These are phyloP conservation scores for Oppia nitens DNA, from an alignment of 1,140 invertebrate genomes.

Conservation along the genomic window DNA sequence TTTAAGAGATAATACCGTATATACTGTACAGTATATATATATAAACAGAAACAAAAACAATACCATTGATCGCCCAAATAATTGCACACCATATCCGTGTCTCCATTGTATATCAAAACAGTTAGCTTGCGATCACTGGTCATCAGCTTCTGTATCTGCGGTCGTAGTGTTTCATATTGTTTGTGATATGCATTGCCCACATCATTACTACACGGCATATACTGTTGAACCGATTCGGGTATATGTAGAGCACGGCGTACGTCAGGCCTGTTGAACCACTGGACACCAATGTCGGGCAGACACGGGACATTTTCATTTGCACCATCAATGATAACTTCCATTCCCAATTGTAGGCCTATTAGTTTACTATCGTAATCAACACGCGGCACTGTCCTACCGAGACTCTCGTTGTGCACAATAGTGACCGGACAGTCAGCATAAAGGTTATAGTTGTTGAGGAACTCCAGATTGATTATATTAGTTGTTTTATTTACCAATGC, in stretches of 20 bases:
- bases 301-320: slow-evolving; percentile 20
- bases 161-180: slow-evolving; percentile 25
- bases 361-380: neutral
- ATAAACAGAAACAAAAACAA: no score
- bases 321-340: neutral
- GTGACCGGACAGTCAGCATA: slow-evolving; percentile 28
- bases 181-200: slow-evolving; percentile 23
- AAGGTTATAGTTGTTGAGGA: slow-evolving; percentile 31
- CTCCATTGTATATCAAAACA: slow-evolving; percentile 38
- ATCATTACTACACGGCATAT: slow-evolving; percentile 1
- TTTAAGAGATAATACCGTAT: no score
- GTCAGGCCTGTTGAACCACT: slow-evolving; percentile 27
- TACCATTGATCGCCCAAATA: slow-evolving; percentile 37
- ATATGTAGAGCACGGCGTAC: slow-evolving; percentile 32
- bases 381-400: neutral
- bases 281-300: no score
- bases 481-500: neutral
- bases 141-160: slow-evolving; percentile 23
- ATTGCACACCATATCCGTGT: slow-evolving; percentile 40
- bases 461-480: slow-evolving; percentile 1
- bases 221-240: slow-evolving; percentile 18
- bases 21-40: no score
- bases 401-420: no score
- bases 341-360: neutral
- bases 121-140: slow-evolving; percentile 26